Base-by-base conservation (phyloP, 2,113 vertebrate genomes). In the Falco punctatus region DNA sequence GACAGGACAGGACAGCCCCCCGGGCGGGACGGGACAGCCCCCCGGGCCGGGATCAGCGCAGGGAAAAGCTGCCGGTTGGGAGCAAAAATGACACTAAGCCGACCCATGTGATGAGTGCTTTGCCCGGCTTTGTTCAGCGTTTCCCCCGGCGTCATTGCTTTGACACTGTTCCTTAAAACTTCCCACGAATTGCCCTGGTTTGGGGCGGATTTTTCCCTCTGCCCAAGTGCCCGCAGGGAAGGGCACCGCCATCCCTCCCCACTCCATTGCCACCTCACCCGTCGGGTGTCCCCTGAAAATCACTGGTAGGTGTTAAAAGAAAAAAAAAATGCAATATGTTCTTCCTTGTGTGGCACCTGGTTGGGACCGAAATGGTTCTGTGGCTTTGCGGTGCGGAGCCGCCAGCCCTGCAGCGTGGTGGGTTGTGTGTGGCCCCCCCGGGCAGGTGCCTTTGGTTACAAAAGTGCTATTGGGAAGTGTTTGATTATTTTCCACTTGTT, bases 111-210 rank as follows among this genome's bases (percentile, higher is more conserved):
- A 75, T 28, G 75, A n/a, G 52, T 17, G 3, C 38, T 79, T 92
- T 35, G 72, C 52, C 42, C 85, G 23, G n/a, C 90, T 95, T 96
- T 89, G 57, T 86, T 28, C 62, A 42, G 11, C 44, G 0, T 94
- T 87, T 88, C 87, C 64, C 58, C 91, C 49, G 22, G 69, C 69
- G n/a, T 66, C 80, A 28, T 51, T 28, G 67, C 91, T 95, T 82
- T 94, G 88, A 96, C 81, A 88, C 15, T 30, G 1, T 92, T 94
- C 67, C 66, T 73, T 80, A 74, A 91, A 91, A 91, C 42, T 94
- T 89, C 22, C 66, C 85, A 42, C 86, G 95, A 82, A 69, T 75
- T 64, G 35, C 65, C 57, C 32, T 20, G 27, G 38, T 55, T 51
- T 32, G 42, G 42, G 42, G 42, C 8, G 23, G 26, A 32, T 66